Conservation (phyloP, 2,113 vertebrate genomes). For the Bucco capensis region DNA sequence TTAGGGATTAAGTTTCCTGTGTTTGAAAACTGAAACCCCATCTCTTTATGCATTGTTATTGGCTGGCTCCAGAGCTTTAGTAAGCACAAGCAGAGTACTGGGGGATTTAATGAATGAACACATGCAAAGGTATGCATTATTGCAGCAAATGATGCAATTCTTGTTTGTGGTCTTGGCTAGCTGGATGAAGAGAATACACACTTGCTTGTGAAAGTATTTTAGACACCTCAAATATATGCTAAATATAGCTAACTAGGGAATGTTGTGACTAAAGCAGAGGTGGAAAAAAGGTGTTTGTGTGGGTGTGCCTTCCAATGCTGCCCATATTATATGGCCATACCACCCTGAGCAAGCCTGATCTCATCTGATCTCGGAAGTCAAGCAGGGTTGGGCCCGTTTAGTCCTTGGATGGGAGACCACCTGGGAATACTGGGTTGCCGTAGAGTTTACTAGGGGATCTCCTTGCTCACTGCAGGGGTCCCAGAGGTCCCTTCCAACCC, state of each 20-base stretch:
- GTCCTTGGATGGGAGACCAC: too few species aligned
- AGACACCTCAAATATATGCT: background rate
- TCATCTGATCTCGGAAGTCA: too few species aligned
- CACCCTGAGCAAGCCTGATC: too few species aligned
- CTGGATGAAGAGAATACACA: background rate
- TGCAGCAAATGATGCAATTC: background rate
- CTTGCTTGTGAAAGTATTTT: background rate
- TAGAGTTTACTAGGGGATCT: too few species aligned
- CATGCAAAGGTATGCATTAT: background rate
- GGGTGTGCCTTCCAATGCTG: background rate
- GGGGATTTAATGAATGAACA: constrained; percentile 11
- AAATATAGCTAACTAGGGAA: background rate
- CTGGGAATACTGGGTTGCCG: too few species aligned
- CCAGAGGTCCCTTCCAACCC: too few species aligned
- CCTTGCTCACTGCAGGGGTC: too few species aligned
- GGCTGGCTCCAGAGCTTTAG: background rate
- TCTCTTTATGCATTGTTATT: constrained; percentile 2
- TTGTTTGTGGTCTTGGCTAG: background rate
- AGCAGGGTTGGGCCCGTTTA: too few species aligned
- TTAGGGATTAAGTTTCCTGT: constrained; percentile 14
- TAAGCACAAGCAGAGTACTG: background rate
- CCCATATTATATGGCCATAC: too few species aligned
- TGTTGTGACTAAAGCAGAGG: background rate
- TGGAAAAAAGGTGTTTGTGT: background rate
- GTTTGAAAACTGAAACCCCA: constrained; percentile 37